These are phyloP conservation scores for Centrocercus urophasianus DNA, from an alignment of 2,113 vertebrate species.

Conservation along the genomic window DNA sequence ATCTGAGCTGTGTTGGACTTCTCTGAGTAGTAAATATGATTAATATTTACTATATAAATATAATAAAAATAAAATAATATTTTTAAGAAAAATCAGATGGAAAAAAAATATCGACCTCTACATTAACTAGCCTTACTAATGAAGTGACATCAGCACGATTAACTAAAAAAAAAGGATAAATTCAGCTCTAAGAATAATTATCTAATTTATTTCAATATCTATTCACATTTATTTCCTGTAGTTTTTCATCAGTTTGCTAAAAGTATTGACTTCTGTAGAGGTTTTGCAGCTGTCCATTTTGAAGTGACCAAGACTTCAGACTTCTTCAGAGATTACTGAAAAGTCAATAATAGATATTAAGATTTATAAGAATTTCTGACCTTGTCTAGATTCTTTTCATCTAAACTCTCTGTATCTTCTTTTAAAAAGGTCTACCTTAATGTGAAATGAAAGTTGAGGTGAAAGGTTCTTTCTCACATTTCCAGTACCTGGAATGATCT, in stretches of 20 bases:
- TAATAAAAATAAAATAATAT: neutral
- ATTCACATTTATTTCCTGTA: neutral
- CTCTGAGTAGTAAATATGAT: neutral
- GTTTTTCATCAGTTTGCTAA: neutral
- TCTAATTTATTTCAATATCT: neutral
- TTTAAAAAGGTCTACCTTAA: neutral
- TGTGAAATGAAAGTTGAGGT: slow-evolving; percentile 8
- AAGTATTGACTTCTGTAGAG: neutral
- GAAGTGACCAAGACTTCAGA: neutral
- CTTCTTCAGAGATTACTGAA: neutral
- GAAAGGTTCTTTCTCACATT: slow-evolving; percentile 25
- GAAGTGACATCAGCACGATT: neutral
- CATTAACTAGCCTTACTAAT: neutral
- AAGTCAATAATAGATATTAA: neutral
- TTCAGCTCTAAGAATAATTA: neutral
- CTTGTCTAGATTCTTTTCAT: neutral
- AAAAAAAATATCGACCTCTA: neutral
- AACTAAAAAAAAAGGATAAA: neutral
- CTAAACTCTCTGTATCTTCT: neutral
- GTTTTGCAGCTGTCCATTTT: neutral
- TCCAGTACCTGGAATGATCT: neutral
- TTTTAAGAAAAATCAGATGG: neutral
- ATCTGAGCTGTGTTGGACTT: neutral
- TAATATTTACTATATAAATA: neutral
- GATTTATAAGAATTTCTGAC: slow-evolving; percentile 1